phyloP scores from a whole-genome alignment of 2,888 invertebrate genomes.

The Megastigmus dorsalis region DNA sequence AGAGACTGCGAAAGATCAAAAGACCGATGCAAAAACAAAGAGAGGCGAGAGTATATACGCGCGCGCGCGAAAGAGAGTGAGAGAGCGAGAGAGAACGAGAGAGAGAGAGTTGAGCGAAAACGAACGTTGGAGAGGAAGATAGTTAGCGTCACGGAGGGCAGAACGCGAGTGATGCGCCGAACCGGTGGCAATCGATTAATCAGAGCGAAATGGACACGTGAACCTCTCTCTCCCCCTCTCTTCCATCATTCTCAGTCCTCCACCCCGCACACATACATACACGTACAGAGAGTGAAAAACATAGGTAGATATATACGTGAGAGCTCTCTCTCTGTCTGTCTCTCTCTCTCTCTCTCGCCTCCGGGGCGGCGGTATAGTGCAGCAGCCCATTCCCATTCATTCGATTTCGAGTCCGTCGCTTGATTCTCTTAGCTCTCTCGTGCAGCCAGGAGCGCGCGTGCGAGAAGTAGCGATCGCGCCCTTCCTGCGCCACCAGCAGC shows the following conservation, averaged over 20 bases:
- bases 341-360: too few species aligned
- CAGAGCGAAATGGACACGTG: conserved; percentile 53
- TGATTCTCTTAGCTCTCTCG: conserved; percentile 37
- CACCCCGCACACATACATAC: background rate
- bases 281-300: too few species aligned
- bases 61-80: background rate
- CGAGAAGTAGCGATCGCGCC: too few species aligned
- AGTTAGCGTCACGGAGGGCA: conserved; percentile 3
- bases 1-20: too few species aligned
- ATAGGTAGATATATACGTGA: too few species aligned
- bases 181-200: conserved; percentile 52
- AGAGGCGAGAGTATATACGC: too few species aligned
- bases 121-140: background rate
- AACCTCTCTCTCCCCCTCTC: background rate
- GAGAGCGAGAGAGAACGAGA: background rate
- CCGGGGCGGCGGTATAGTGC: too few species aligned
- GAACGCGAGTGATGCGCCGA: conserved; percentile 13
- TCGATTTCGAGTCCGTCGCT: conserved; percentile 22
- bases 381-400: conserved; percentile 9
- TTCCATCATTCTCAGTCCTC: conserved; percentile 14
- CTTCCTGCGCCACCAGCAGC: background rate
- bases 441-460: background rate
- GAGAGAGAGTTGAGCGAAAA: too few species aligned
- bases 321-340: too few species aligned
- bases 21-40: too few species aligned